These are phyloP conservation scores for Alligator sinensis DNA, from an alignment of 2,113 vertebrate genomes.

Conservation along the genomic window DNA sequence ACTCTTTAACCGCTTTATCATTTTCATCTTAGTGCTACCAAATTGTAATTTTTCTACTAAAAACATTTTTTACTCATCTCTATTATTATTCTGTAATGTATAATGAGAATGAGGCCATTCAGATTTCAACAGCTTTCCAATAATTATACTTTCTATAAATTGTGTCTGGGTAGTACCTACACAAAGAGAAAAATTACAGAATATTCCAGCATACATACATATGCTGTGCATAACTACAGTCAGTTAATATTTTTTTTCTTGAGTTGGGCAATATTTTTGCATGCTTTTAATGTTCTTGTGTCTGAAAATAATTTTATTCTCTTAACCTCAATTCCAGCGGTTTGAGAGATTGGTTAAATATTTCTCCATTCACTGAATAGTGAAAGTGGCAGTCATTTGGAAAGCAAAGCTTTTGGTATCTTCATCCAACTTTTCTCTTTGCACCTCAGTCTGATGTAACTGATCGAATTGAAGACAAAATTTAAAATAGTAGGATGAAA, in stretches of 20 bases:
- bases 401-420: background rate
- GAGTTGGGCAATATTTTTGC: background rate
- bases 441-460: background rate
- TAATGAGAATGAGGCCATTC: background rate
- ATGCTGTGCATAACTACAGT: background rate
- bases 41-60: background rate
- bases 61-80: fast-evolving
- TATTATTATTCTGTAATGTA: background rate
- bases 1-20: background rate
- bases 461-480: no score
- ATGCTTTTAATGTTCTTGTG: background rate
- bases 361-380: background rate
- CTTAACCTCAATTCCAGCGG: background rate
- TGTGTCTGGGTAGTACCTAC: background rate
- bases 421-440: background rate
- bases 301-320: background rate
- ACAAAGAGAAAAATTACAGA: background rate
- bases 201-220: background rate
- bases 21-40: background rate
- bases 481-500: background rate
- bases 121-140: background rate
- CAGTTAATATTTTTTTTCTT: background rate
- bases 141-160: background rate
- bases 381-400: background rate
- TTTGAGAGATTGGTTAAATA: background rate